Percentiles rank a stretch among this genome's conserved stretches.
Evolutionary conservation across 2,797 vertebrate species (phyloP).

Genomic region (Pantherophis alleghaniensis): DNA sequence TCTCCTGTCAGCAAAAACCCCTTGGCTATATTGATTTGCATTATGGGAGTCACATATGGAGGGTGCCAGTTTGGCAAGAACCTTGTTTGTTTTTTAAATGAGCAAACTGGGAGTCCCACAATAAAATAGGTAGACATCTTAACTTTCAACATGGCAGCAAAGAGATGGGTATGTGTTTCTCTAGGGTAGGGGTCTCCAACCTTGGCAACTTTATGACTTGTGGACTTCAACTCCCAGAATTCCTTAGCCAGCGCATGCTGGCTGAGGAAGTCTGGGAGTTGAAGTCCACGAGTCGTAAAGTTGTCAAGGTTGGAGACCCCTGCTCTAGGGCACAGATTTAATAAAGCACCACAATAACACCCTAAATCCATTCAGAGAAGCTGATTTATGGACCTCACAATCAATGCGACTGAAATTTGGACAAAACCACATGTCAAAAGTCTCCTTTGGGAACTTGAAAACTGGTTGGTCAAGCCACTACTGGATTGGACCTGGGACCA

Average conservation of each 20-base stretch:
- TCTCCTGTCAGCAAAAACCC: not conserved
- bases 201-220: too few species aligned
- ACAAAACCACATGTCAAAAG: not conserved
- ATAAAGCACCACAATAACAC: not conserved
- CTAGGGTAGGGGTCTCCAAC: too few species aligned
- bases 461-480: not conserved
- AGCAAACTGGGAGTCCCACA: conserved; percentile 6
- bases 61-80: not conserved
- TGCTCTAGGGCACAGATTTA: not conserved
- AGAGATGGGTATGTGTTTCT: not conserved
- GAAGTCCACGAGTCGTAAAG: too few species aligned
- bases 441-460: not conserved
- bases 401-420: not conserved
- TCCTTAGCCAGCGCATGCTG: too few species aligned
- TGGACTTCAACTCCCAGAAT: too few species aligned
- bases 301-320: too few species aligned
- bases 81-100: not conserved
- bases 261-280: too few species aligned
- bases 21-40: not conserved
- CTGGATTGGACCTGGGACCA: not conserved
- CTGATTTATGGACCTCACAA: not conserved
- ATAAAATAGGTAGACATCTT: conserved; percentile 20
- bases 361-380: not conserved
- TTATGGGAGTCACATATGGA: not conserved
- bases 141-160: conserved; percentile 5